Evolutionary conservation across 1,140 invertebrate species (phyloP), one percentile per base, ranked within the genome.

Genomic region (Dreissena polymorpha): DNA sequence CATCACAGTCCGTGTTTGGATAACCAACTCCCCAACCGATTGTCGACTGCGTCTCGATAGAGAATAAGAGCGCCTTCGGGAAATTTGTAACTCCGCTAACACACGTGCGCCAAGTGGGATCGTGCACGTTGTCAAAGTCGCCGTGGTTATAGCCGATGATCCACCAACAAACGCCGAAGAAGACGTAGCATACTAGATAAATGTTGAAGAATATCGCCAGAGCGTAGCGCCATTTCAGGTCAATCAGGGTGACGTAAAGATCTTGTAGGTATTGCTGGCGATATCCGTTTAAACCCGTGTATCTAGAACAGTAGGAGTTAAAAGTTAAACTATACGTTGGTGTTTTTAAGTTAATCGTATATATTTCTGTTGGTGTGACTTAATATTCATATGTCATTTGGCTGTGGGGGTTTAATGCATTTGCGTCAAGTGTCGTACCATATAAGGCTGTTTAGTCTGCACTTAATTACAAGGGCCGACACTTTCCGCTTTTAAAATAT

Each of bases 91-190:
- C 90, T 18, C 86, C 86, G 21, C 83, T 82, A 10, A 93, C 84
- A 74, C 93, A 93, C 18, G 89, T 87, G 23, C 90, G 72, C 87
- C 90, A 89, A 27, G 85, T 68, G 75, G 95, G 94, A 2, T 95
- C 93, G 0, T 96, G 96, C 55, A 96, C 86, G 89, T 97, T 96
- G 64, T 88, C 89, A 63, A 92, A 90, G 91, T 99, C 98, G 0
- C 97, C 98, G 92, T 99, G 98, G 10, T 96, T 97, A 92, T 96
- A 97, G 12, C 96, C 95, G 82, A 99, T 98, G 25, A 98, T 92
- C 96, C 97, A 99, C 97, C 98, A 99, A 72, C 99, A 95, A 10
- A 96, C 93, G 0, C 97, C 97, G 92, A 99, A 99, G 10, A 95
- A 93, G 3, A 98, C 92, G 97, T 98, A 99, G 0, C 96, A 97